A percentile compares a stretch with the other conserved stretches of the same genome.
Conservation (phyloP, 2,797 vertebrate genomes). For the Gymnothorax reevesii region DNA sequence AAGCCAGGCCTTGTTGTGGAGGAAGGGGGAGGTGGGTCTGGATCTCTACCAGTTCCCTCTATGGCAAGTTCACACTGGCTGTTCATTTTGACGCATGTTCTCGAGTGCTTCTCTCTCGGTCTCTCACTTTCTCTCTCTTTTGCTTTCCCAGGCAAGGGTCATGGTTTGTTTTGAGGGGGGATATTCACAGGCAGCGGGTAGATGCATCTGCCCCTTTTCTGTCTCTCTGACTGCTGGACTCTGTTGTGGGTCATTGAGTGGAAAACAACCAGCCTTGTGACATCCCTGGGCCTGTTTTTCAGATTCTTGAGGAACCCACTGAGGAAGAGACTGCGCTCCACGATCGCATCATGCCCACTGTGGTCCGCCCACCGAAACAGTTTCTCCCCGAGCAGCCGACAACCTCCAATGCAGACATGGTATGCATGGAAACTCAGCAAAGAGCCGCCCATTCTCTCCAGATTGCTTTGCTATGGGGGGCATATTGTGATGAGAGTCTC, state of each 20-base stretch:
- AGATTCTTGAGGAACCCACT: constrained; percentile 95
- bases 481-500: not conserved
- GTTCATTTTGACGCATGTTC: not conserved
- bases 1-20: constrained; percentile 15
- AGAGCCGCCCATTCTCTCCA: not conserved
- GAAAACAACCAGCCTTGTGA: not conserved
- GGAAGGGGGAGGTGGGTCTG: not conserved
- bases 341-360: constrained; percentile 94
- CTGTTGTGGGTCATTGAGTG: not conserved
- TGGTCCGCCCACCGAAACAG: constrained; percentile 91
- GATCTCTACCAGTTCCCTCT: constrained; percentile 2
- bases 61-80: constrained; percentile 4
- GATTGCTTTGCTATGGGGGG: not conserved
- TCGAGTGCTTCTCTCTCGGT: not conserved
- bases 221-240: not conserved
- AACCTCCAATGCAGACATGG: constrained; percentile 84
- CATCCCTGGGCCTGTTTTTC: constrained; percentile 4
- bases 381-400: constrained; percentile 74
- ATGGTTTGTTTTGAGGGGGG: constrained; percentile 16
- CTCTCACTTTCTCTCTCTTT: not conserved
- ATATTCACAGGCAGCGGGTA: not conserved
- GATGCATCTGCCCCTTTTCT: not conserved
- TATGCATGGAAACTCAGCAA: constrained; percentile 48
- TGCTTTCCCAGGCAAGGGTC: not conserved
- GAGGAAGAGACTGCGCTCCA: constrained; percentile 97